Percentiles rank a stretch among this genome's conserved stretches.
These are phyloP conservation scores for Agrypnia vestita DNA, from an alignment of 1,140 invertebrate genomes.

Conservation along the genomic window DNA sequence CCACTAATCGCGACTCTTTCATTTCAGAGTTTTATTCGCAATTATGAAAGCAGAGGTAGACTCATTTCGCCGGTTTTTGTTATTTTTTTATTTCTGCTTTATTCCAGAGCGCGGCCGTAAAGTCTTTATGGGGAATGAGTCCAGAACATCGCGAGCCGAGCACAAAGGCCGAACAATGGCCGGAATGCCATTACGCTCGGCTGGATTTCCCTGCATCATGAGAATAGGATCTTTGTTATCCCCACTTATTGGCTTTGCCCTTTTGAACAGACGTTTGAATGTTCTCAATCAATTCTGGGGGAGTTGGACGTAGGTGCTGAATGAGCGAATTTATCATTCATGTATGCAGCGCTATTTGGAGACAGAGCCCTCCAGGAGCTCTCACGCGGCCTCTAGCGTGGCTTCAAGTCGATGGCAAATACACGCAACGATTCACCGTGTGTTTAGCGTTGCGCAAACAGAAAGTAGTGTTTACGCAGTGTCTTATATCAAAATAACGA, in stretches of 20 bases:
- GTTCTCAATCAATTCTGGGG: not conserved
- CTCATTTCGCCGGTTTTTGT: not conserved
- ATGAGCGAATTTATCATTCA: too few species aligned
- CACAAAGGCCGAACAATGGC: slow-evolving; percentile 48
- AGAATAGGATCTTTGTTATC: slow-evolving; percentile 52
- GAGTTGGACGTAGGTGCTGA: too few species aligned
- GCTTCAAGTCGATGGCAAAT: too few species aligned
- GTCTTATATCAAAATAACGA: too few species aligned
- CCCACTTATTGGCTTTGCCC: slow-evolving; percentile 20
- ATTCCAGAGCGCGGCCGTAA: not conserved
- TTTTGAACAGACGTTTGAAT: slow-evolving; percentile 11
- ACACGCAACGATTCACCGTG: too few species aligned
- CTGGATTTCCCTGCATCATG: slow-evolving; percentile 45
- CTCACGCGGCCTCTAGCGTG: too few species aligned
- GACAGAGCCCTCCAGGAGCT: too few species aligned
- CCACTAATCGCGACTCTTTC: too few species aligned
- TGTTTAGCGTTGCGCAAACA: too few species aligned
- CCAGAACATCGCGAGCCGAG: slow-evolving; percentile 11
- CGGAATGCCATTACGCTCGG: slow-evolving; percentile 45
- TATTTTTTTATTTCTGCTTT: slow-evolving; percentile 1
- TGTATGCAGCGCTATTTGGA: too few species aligned
- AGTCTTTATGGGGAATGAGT: slow-evolving; percentile 18
- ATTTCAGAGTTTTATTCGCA: slow-evolving; percentile 1
- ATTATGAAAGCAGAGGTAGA: not conserved
- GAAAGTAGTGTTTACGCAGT: too few species aligned